These are phyloP conservation scores for Eolophus roseicapilla DNA, from an alignment of 2,113 vertebrate genomes.

Conservation along the genomic window DNA sequence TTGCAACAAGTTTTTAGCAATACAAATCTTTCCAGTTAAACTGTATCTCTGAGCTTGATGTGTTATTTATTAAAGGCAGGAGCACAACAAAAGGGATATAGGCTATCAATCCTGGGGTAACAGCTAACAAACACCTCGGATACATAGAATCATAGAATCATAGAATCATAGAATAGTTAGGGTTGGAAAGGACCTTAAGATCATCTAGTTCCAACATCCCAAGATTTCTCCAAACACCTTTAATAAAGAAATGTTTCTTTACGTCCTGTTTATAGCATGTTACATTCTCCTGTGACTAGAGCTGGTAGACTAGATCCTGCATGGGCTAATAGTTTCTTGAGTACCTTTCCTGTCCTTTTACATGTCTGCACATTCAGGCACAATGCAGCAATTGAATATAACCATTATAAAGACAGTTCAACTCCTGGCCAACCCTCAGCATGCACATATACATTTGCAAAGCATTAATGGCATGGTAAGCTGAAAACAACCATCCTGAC, in stretches of 20 bases:
- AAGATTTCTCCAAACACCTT: background rate
- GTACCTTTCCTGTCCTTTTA: background rate
- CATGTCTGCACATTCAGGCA: background rate
- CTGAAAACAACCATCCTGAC: background rate
- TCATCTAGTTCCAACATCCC: too few relatives aligned
- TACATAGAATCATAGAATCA: too few relatives aligned
- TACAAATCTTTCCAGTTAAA: background rate
- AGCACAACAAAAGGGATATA: background rate
- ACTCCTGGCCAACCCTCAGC: constrained; percentile 11
- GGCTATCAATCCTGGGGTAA: background rate
- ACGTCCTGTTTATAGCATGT: background rate
- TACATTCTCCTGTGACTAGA: background rate
- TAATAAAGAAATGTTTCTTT: constrained; percentile 11
- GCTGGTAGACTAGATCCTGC: constrained; percentile 7
- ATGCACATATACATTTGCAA: background rate
- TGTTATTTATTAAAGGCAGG: background rate
- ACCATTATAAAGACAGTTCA: background rate
- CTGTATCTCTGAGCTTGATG: background rate
- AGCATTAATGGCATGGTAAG: background rate
- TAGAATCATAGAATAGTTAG: too few relatives aligned
- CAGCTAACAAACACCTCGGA: background rate
- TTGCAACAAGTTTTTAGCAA: background rate
- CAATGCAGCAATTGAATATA: background rate
- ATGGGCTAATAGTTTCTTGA: background rate
- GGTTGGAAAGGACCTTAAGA: too few relatives aligned